Percentiles rank a stretch among this genome's conserved stretches.
Evolutionary conservation across 2,888 invertebrate genomes (phyloP).

Genomic region (Lepas anatifera): DNA sequence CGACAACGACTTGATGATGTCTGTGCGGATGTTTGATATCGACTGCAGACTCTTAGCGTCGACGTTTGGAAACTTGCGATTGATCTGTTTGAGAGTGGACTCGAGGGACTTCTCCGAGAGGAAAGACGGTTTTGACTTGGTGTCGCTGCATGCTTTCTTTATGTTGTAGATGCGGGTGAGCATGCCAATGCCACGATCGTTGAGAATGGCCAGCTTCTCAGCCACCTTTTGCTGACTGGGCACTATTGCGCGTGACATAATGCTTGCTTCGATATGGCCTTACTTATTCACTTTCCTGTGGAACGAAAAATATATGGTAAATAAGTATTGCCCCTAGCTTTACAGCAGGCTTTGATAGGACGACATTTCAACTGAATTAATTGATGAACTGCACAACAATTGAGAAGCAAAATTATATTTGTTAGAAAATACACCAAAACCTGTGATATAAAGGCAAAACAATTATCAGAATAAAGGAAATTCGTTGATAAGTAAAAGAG

Average conservation of each 20-base stretch:
- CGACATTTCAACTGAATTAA: too few relatives aligned
- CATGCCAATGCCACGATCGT: slow-evolving; percentile 93
- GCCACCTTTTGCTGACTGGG: slow-evolving; percentile 92
- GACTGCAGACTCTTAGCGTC: slow-evolving; percentile 81
- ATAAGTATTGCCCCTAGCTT: too few relatives aligned
- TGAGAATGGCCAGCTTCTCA: slow-evolving; percentile 91
- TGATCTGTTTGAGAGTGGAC: slow-evolving; percentile 86
- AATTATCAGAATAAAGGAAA: too few relatives aligned
- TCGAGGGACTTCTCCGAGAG: slow-evolving; percentile 95
- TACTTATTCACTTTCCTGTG: too few relatives aligned
- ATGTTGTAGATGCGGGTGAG: slow-evolving; percentile 97
- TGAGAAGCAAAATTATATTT: too few relatives aligned
- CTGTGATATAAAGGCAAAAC: too few relatives aligned
- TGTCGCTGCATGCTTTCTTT: slow-evolving; percentile 96
- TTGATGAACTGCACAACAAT: too few relatives aligned
- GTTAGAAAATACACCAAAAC: too few relatives aligned
- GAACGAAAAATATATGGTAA: too few relatives aligned
- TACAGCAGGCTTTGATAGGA: too few relatives aligned
- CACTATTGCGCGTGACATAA: slow-evolving; percentile 57
- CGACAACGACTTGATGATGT: slow-evolving; percentile 91
- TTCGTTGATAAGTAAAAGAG: too few relatives aligned
- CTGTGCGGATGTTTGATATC: slow-evolving; percentile 73
- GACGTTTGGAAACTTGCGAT: slow-evolving; percentile 87
- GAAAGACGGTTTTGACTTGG: slow-evolving; percentile 95
- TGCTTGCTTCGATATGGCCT: background rate